Evolutionary conservation across 2,797 vertebrate genomes (phyloP).

Genomic region (Crocidura indochinensis): DNA sequence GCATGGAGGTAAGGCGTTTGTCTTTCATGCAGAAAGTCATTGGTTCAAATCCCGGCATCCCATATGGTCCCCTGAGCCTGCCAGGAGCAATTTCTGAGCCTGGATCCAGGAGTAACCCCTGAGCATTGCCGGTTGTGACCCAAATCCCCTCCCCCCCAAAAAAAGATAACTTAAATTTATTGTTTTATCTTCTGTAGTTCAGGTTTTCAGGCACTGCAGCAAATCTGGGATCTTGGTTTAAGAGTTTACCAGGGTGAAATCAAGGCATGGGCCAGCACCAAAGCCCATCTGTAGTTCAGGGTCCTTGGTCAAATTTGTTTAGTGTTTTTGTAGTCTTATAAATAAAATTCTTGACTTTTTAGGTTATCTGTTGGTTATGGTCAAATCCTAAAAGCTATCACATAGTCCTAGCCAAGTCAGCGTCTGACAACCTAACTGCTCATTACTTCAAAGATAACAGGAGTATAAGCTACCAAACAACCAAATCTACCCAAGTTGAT

Average conservation of each 20-base stretch:
- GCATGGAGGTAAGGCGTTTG: too few relatives aligned
- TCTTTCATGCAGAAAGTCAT: too few relatives aligned
- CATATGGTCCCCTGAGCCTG: too few relatives aligned
- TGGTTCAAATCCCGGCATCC: too few relatives aligned
- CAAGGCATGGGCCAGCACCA: fast-evolving
- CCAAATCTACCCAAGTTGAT: too few relatives aligned
- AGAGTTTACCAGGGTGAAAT: background rate
- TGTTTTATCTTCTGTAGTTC: background rate
- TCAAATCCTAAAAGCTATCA: too few relatives aligned
- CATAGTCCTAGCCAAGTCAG: background rate
- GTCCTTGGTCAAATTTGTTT: background rate
- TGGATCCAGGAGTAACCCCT: too few relatives aligned
- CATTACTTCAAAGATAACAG: background rate
- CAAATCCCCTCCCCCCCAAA: too few relatives aligned
- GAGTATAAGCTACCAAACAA: background rate
- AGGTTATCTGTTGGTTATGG: background rate
- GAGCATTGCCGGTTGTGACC: too few relatives aligned
- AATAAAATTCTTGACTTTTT: background rate
- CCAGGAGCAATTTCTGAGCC: too few relatives aligned
- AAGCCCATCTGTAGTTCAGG: background rate
- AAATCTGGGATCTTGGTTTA: background rate
- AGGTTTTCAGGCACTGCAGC: background rate
- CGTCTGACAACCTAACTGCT: background rate
- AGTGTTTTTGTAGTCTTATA: background rate
- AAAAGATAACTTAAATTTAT: background rate